Percentiles rank a stretch among this genome's conserved stretches.
These are phyloP conservation scores for Potamarius usumacintae DNA, from an alignment of 2,113 vertebrate species.

Conservation along the genomic window DNA sequence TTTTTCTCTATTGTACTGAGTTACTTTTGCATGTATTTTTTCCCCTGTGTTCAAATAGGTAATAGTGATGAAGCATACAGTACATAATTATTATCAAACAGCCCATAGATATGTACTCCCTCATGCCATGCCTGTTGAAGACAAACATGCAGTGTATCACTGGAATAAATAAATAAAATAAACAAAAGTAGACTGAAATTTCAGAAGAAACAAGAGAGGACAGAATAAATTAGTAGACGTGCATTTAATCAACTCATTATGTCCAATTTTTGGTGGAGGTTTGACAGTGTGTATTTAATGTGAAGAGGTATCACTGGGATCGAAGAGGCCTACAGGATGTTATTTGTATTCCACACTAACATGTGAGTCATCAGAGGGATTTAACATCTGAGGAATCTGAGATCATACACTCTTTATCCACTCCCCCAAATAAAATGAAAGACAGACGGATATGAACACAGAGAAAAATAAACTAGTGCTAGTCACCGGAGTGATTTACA, in stretches of 20 bases:
- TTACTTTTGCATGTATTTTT: no score
- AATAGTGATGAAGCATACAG: no score
- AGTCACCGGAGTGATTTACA: conserved; percentile 24
- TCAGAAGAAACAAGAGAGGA: background rate
- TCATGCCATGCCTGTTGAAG: background rate
- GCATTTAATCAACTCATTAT: conserved; percentile 60
- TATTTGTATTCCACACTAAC: conserved; percentile 29
- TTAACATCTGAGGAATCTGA: conserved; percentile 24
- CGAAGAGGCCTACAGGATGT: conserved; percentile 46
- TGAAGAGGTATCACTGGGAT: conserved; percentile 49
- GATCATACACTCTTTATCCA: background rate
- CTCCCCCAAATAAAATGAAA: background rate
- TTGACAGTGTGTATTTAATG: conserved; percentile 59
- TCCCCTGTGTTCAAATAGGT: no score
- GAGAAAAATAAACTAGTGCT: conserved; percentile 1
- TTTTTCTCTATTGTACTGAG: no score
- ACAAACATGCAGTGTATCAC: background rate
- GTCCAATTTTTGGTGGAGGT: conserved; percentile 54
- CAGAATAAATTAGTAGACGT: conserved; percentile 31
- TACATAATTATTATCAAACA: no score
- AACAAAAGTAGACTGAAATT: background rate
- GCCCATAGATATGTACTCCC: no score
- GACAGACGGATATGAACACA: background rate
- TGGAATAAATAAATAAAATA: background rate
- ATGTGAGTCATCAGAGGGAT: background rate